These are phyloP conservation scores for Fulica atra DNA, from an alignment of 2,113 vertebrate genomes.

Conservation along the genomic window DNA sequence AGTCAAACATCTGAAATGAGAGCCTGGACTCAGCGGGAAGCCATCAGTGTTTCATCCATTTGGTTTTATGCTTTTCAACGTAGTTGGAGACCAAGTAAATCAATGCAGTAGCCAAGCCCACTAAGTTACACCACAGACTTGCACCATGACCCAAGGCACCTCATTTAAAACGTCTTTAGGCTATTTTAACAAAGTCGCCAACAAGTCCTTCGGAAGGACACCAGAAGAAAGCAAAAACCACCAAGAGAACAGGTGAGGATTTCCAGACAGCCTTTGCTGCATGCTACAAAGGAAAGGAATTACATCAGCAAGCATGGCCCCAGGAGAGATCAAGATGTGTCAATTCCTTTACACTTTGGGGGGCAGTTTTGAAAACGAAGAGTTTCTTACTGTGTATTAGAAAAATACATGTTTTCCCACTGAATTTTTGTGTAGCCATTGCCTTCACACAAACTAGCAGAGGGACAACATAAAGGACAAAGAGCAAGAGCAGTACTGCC, in stretches of 20 bases:
- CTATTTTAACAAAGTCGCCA: not conserved
- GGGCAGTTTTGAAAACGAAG: not conserved
- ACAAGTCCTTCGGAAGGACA: not conserved
- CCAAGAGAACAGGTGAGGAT: not conserved
- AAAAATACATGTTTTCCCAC: not conserved
- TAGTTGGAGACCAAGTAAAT: not conserved
- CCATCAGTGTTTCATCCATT: too few relatives aligned
- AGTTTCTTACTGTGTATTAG: not conserved
- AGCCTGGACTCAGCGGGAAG: not conserved
- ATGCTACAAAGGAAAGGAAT: not conserved
- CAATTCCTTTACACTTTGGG: not conserved
- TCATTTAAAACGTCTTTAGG: not conserved
- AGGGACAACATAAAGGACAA: not conserved
- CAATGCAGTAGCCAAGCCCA: not conserved
- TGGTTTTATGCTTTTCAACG: not conserved
- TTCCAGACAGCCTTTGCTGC: not conserved
- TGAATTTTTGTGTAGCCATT: not conserved
- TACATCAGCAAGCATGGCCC: not conserved
- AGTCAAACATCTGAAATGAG: not conserved
- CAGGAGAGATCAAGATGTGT: not conserved
- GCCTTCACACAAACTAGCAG: not conserved
- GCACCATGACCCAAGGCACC: not conserved
- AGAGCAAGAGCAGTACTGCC: not conserved
- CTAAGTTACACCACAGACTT: fast-evolving
- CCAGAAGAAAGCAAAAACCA: not conserved